Base-by-base conservation (phyloP, 2,113 vertebrate genomes). In the Cromileptes altivelis region DNA sequence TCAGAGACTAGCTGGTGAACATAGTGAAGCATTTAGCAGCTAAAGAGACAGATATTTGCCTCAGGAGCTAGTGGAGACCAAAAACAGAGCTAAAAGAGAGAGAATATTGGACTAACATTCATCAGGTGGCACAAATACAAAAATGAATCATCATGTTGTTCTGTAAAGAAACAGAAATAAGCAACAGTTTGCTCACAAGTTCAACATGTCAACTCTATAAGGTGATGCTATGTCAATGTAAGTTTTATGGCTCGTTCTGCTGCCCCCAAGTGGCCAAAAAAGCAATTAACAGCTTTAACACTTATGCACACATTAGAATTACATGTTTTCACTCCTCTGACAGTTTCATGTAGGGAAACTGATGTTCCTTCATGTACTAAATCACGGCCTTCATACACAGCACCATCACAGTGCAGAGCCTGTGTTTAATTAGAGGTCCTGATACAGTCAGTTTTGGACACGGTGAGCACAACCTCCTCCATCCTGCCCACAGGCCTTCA, bases 401-500 rank as follows among this genome's bases (percentile, higher is more conserved):
- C 4, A 10, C 7, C 19, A 10, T 11, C 47, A 40, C 52, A 56
- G 30, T 6, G n/a, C 11, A 25, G 33, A 1, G 2, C 75, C 75
- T 88, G 71, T 27, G 6, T 70, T 83, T 64, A 27, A 82, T 83
- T 64, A 82, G 8, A 30, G 10, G 0, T 4, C 15, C 45, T 68
- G 75, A 72, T 50, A 18, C 27, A 49, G 58, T 70, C 53, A 27
- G 33, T 49, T 50, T 25, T 61, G 68, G 25, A 60, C 45, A 19
- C 37, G 2, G 42, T 45, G 42, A 45, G 8, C 42, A 12, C 42
- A 13, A n/a, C 42, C 25, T 73, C 56, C 10, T 80, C 57, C 69
- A 4, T 79, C 53, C 52, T 62, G 81, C 81, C 80, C 57, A 7
- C 42, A 25, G 87, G 55, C 84, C 18, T 30, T 33, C 56, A 18